Base-by-base conservation (phyloP, 2,113 vertebrate genomes). In the Corythornis cristatus region DNA sequence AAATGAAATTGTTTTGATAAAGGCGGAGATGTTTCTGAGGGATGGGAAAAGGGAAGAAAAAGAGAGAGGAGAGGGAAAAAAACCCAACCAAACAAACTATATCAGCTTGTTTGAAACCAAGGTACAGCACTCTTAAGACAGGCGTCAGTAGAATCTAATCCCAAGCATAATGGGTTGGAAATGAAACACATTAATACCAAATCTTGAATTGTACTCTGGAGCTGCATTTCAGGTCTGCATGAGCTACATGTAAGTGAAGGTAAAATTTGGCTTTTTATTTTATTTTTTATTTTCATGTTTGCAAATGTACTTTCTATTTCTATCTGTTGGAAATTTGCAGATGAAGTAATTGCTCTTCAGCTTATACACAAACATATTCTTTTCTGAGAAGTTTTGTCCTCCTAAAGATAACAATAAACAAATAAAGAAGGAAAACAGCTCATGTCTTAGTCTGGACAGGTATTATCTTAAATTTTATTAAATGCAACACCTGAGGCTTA, bases 1-100 rank as follows among this genome's bases (percentile, higher is more conserved):
- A 97, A 97, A 97, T 97, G 96, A 97, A 97, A 98, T 97, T 97
- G 96, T 97, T 97, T 97, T 96, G 94, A 97, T 96, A 96, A 95
- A 97, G 97, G 92, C 6, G 0, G 86, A 81, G 71, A 86, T 93
- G 90, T 72, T 91, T 97, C 91, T 96, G 87, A 93, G 90, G 88
- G 89, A 96, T 88, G 72, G 71, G 37, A 73, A 89, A 95, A 73
- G 29, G 19, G 74, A 43, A 83, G 33, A 64, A 73, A 72, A 70
- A 56, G 61, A 54, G 57, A 68, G 25, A 72, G 54, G 23, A 61
- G 61, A 78, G 67, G 45, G 3, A 6, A 42, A 60, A 93, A 77
- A 86, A 8, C 11, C 40, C 28, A 35, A 8, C 11, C 43, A 92
- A 46, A 51, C 72, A 60, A 90, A 74, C 21, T 72, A 26, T 83